phyloP scores from a whole-genome alignment of 53 echinoderm and acorn worm genomes.

The Patiria pectinifera region DNA sequence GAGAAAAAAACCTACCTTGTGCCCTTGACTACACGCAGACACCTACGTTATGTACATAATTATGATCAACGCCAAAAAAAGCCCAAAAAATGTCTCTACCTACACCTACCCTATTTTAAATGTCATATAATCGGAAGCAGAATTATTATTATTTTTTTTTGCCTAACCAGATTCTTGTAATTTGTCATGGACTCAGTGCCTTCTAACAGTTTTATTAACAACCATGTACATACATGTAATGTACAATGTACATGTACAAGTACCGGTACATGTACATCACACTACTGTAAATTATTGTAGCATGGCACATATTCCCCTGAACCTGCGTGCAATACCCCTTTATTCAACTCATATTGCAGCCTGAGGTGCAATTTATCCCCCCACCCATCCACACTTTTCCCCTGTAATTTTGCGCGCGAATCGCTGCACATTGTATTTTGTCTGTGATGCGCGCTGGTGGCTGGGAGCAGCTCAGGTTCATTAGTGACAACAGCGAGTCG shows the following conservation, averaged over 20 bases:
- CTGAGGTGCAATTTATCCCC: conserved; percentile 5
- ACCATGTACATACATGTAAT: no score
- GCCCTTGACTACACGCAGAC: no score
- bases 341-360: conserved; percentile 18
- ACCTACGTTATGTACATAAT: no score
- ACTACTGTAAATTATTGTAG: neutral
- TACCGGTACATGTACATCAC: neutral
- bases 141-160: no score
- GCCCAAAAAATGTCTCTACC: no score
- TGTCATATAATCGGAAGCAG: no score
- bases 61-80: no score
- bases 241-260: neutral
- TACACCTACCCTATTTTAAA: no score
- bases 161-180: no score
- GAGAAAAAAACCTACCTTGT: no score
- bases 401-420: conserved; percentile 22
- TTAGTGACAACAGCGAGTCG: conserved; percentile 34
- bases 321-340: conserved; percentile 16
- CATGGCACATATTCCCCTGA: conserved; percentile 49
- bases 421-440: conserved; percentile 35
- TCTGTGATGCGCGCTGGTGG: neutral
- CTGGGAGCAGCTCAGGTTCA: neutral
- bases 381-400: conserved; percentile 30
- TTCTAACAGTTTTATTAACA: no score
- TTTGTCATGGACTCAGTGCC: no score